Percentiles rank a stretch among this genome's conserved stretches.
These are phyloP conservation scores for Acrossocheilus wenchowensis DNA, from an alignment of 2,797 vertebrate genomes.

Conservation along the genomic window DNA sequence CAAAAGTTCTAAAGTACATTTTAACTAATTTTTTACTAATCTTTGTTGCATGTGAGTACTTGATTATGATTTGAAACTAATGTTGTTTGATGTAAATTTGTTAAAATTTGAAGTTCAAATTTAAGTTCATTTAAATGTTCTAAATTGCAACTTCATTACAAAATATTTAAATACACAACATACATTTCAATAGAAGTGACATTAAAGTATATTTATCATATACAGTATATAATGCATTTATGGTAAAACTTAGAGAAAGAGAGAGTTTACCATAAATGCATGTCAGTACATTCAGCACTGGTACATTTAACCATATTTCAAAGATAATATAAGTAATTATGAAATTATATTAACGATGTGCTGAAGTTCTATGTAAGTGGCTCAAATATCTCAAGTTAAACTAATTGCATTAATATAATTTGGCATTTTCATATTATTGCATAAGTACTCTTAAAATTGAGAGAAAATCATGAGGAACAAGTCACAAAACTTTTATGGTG, in stretches of 20 bases:
- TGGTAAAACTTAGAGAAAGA: too few species aligned
- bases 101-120: too few species aligned
- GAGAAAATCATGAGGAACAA: too few species aligned
- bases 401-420: background rate
- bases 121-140: background rate
- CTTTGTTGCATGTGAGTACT: background rate
- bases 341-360: background rate
- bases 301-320: background rate
- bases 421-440: background rate
- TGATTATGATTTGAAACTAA: background rate
- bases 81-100: background rate
- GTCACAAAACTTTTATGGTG: background rate
- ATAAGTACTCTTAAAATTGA: background rate
- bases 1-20: too few species aligned
- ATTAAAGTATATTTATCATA: background rate
- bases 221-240: too few species aligned
- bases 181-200: background rate
- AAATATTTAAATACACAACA: background rate
- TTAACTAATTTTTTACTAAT: background rate
- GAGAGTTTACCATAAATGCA: background rate
- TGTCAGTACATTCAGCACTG: background rate
- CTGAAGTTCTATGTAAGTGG: too few species aligned
- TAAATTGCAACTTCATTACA: background rate
- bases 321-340: too few species aligned
- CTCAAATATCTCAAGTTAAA: background rate